Conservation (phyloP, 2,888 invertebrate species). For the Folsomia candida region DNA sequence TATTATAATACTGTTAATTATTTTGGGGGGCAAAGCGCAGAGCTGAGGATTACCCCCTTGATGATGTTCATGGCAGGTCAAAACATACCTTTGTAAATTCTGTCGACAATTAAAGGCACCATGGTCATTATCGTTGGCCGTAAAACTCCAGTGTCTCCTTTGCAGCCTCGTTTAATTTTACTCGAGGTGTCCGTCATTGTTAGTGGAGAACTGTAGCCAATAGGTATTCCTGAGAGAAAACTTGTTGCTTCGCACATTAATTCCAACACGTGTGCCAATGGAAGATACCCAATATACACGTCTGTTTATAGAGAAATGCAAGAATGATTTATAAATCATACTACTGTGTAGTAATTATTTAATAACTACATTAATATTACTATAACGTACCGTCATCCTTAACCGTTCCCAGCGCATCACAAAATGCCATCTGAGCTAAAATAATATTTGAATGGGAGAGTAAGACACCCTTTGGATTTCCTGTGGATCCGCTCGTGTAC, state of each 20-base stretch:
- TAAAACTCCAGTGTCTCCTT: constrained; percentile 85
- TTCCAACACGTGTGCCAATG: constrained; percentile 62
- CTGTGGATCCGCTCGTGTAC: constrained; percentile 98
- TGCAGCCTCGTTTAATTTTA: constrained; percentile 90
- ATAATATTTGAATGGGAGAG: constrained; percentile 79
- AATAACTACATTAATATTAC: too few relatives aligned
- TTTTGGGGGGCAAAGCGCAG: too few relatives aligned
- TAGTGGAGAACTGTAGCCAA: constrained; percentile 93
- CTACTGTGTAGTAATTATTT: too few relatives aligned
- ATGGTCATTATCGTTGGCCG: constrained; percentile 91
- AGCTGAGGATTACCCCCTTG: too few relatives aligned
- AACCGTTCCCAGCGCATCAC: constrained; percentile 68
- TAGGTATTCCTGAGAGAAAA: constrained; percentile 77
- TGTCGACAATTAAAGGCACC: constrained; percentile 93
- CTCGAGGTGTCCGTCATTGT: constrained; percentile 89
- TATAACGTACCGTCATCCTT: constrained; percentile 54
- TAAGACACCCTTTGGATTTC: constrained; percentile 86
- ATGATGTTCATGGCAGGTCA: too few relatives aligned
- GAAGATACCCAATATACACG: constrained; percentile 59
- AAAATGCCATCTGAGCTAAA: constrained; percentile 74
- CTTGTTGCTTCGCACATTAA: constrained; percentile 65
- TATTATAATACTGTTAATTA: too few relatives aligned
- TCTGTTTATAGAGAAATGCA: constrained; percentile 7
- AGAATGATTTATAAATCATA: too few relatives aligned
- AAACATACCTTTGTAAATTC: constrained; percentile 96